Evolutionary conservation across 2,113 vertebrate species (phyloP).

Genomic region (Oryzias woworae): DNA sequence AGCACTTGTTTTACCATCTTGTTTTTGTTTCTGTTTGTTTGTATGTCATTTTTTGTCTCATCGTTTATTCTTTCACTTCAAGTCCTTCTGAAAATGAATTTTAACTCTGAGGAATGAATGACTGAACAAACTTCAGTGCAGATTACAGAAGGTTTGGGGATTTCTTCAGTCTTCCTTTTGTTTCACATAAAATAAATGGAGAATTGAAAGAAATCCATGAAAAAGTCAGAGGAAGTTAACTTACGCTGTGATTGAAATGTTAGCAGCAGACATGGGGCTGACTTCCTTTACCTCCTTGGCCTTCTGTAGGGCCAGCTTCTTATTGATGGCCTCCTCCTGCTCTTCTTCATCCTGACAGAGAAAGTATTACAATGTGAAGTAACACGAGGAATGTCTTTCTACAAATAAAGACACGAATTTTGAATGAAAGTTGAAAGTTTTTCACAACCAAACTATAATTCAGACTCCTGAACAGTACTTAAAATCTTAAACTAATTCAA

Average conservation of each 20-base stretch:
- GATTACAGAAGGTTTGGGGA: neutral
- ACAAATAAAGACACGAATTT: too few relatives aligned
- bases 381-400: neutral
- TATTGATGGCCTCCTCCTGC: conserved; percentile 95
- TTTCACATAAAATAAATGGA: neutral
- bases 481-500: too few relatives aligned
- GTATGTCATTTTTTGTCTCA: too few relatives aligned
- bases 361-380: neutral
- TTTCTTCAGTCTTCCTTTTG: neutral
- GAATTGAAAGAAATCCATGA: neutral
- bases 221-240: conserved; percentile 48
- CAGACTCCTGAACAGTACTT: too few relatives aligned
- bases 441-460: too few relatives aligned
- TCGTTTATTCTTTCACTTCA: too few relatives aligned
- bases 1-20: too few relatives aligned
- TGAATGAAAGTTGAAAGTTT: too few relatives aligned
- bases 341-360: conserved; percentile 90
- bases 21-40: too few relatives aligned
- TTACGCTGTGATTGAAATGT: conserved; percentile 96
- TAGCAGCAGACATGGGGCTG: conserved; percentile 93
- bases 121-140: too few relatives aligned
- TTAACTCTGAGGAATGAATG: too few relatives aligned
- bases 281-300: conserved; percentile 97
- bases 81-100: too few relatives aligned
- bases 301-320: conserved; percentile 94